Base-by-base conservation (phyloP, 1,140 invertebrate genomes). In the Neotoxoptera formosana region DNA sequence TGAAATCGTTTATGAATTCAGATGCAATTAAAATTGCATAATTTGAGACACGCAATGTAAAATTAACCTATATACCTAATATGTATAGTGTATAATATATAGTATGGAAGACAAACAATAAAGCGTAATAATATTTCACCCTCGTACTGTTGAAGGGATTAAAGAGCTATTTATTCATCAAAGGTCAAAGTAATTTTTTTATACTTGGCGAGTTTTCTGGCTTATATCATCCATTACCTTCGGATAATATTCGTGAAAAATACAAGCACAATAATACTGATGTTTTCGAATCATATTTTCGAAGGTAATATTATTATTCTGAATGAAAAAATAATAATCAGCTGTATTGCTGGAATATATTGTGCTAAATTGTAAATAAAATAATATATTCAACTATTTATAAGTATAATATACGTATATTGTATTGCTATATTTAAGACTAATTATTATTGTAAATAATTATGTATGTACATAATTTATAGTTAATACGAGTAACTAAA, bases 11-110 rank as follows among this genome's bases (percentile, higher is more conserved):
- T 48, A 87, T 87, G 17, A 34, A 87, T 48, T 25, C 36, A 45
- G 7, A 48, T 48, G n/a, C 30, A 48, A 87, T 87, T 87, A 87
- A 87, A 84, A 87, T 36, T 87, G 45, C n/a, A 48, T 86, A 86
- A 47, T 86, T 86, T 30, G 41, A 86, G 45, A 86, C 25, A 86
- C 25, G 41, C 23, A 4, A 86, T 86, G 25, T 30, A 86, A 86
- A 86, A 86, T 86, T 86, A 86, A 86, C 83, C 41, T 86, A 84
- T 45, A 84, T 45, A 81, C n/a, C n/a, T n/a, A n/a, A 83, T 83
- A 83, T 83, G 76, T 83, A 83, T 83, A 36, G n/a, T 83, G 21
- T 86, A 17, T 45, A 34, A 51, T 51, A 17, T 53, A 23, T 47
- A 86, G 84, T 84, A 84, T 41, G 23, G 14, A 84, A 84, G 23